Conservation (phyloP, 2,113 vertebrate genomes). For the Turnix velox region DNA sequence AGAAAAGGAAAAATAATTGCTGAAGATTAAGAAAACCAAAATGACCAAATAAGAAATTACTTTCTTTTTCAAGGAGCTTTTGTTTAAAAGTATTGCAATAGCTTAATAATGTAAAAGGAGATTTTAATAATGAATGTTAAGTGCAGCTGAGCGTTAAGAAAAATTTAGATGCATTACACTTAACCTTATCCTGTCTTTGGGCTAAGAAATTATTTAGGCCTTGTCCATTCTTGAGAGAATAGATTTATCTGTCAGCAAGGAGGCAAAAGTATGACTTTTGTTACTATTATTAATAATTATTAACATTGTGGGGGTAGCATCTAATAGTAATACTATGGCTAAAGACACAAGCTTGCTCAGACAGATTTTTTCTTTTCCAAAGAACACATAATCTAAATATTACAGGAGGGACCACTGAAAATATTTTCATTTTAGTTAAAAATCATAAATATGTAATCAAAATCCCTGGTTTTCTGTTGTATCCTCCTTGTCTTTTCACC, state of each 20-base stretch:
- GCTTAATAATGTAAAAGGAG: neutral
- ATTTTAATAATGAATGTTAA: neutral
- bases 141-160: neutral
- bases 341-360: neutral
- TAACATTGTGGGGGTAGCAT: neutral
- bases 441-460: neutral
- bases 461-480: neutral
- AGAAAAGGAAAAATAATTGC: slow-evolving; percentile 50
- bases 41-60: neutral
- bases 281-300: neutral
- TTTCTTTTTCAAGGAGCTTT: slow-evolving; percentile 8
- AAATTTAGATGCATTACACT: slow-evolving; percentile 3
- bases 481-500: neutral
- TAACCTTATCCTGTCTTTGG: neutral
- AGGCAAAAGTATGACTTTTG: neutral
- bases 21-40: slow-evolving; percentile 45
- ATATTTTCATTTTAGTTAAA: neutral
- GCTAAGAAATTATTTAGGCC: neutral
- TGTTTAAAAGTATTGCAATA: slow-evolving; percentile 30
- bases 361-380: neutral
- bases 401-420: neutral
- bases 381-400: neutral
- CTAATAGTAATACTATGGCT: neutral
- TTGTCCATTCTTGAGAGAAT: neutral
- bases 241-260: neutral